Conservation (phyloP, 2,113 vertebrate genomes). For the Polypterus senegalus region DNA sequence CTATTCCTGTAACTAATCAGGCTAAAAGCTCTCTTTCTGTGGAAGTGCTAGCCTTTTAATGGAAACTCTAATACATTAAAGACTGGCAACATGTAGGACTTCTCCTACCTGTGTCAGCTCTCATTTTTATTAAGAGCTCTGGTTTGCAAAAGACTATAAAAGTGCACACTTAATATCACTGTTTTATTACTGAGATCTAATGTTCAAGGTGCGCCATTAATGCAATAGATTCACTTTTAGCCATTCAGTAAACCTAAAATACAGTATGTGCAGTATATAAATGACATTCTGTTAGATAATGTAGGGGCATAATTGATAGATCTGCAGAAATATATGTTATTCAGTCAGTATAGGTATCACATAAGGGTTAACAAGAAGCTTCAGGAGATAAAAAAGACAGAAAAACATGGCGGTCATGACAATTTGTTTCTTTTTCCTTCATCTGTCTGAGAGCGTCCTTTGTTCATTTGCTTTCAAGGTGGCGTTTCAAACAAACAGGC, state of each 20-base stretch:
- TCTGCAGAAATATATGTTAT: too few species aligned
- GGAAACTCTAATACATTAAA: slow-evolving; percentile 63
- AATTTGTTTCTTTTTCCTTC: too few species aligned
- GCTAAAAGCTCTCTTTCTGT: slow-evolving; percentile 59
- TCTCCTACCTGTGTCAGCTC: slow-evolving; percentile 59
- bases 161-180: slow-evolving; percentile 45
- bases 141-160: slow-evolving; percentile 59
- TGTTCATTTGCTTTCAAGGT: too few species aligned
- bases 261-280: slow-evolving; percentile 13
- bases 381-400: too few species aligned
- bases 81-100: slow-evolving; percentile 42
- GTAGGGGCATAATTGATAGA: too few species aligned
- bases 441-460: too few species aligned
- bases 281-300: background rate
- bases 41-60: slow-evolving; percentile 61
- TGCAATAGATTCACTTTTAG: slow-evolving; percentile 23
- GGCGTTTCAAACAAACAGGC: too few species aligned
- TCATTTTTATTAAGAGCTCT: slow-evolving; percentile 67
- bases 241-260: slow-evolving; percentile 10
- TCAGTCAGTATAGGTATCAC: too few species aligned
- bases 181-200: slow-evolving; percentile 42
- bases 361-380: too few species aligned
- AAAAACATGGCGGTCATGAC: too few species aligned
- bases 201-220: slow-evolving; percentile 28
- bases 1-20: slow-evolving; percentile 70